Conservation (phyloP, 92 coral and sea anemone species). For the Virgularia gustaviana region DNA sequence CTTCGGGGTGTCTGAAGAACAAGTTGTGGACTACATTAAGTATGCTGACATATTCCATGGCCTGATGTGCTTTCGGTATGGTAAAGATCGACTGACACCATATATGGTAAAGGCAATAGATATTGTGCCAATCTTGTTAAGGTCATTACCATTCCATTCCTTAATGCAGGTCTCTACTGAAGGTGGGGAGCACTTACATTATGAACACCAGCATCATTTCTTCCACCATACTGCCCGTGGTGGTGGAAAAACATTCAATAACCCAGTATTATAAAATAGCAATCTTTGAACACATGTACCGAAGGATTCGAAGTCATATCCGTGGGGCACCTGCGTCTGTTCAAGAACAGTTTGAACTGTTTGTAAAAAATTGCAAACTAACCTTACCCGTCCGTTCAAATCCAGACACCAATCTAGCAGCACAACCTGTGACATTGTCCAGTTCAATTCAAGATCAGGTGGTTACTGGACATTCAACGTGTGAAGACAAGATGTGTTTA, state of each 20-base stretch:
- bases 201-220: constrained; percentile 38
- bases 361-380: neutral
- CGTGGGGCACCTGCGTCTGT: constrained; percentile 17
- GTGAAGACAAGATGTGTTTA: too few relatives aligned
- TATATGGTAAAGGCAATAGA: constrained; percentile 51
- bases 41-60: constrained; percentile 54
- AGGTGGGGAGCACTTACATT: constrained; percentile 30
- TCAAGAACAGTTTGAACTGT: constrained; percentile 6
- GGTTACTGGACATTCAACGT: too few relatives aligned
- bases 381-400: too few relatives aligned
- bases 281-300: constrained; percentile 42
- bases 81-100: constrained; percentile 31
- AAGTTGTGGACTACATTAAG: constrained; percentile 27
- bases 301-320: constrained; percentile 29
- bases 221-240: constrained; percentile 44
- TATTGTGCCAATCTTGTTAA: constrained; percentile 35
- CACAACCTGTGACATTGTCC: too few relatives aligned
- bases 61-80: constrained; percentile 43
- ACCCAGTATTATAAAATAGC: constrained; percentile 44
- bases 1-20: constrained; percentile 41
- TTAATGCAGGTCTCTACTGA: constrained; percentile 22
- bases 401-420: too few relatives aligned
- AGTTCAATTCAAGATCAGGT: too few relatives aligned
- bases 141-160: constrained; percentile 23
- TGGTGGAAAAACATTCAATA: constrained; percentile 36